Base-by-base conservation (phyloP, 2,888 invertebrate genomes). In the Tenthredo notha region DNA sequence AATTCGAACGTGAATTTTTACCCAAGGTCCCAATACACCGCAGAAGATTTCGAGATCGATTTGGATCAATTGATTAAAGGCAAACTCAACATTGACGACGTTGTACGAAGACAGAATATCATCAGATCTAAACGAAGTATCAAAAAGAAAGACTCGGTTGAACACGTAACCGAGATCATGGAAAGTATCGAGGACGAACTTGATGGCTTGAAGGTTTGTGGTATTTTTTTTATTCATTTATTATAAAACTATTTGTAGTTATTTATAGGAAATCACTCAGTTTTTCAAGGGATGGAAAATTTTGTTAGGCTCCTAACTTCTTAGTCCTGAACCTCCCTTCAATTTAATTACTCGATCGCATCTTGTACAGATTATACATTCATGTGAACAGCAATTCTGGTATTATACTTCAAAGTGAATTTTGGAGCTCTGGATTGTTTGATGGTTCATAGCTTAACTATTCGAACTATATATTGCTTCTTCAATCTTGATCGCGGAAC, bases 101-200 rank as follows among this genome's bases (percentile, higher is more conserved):
- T 93, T 12, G 82, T 93, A 10, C 88, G 87, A 21, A 88, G 92
- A 10, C 83, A 83, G 47, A 83, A 83, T 47, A 43, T 83, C 29
- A 70, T 83, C 43, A 83, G 83, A 50, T 83, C 83, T 3, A 89
- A 91, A 7, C 88, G 93, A 54, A 91, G 88, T 61, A 88, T 88
- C 0, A 86, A 86, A 83, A 93, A 93, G 83, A 92, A 92, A 47
- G 94, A 94, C 85, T 94, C 94, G 7, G 94, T 95, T 80, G 95
- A 95, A 86, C 95, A 95, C 86, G 95, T 96, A 72, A 95, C 95
- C 43, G 94, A 94, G 87, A 95, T 95, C 61, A 94, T 95, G 94
- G 94, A 94, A 88, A 94, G 94, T 85, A 95, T 96, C 85, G 95
- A 95, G 89, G 95, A 95, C 88, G 95, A 96, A 90, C 94, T 96